These are phyloP conservation scores for Mercenaria mercenaria DNA, from an alignment of 1,140 invertebrate genomes.

Conservation along the genomic window DNA sequence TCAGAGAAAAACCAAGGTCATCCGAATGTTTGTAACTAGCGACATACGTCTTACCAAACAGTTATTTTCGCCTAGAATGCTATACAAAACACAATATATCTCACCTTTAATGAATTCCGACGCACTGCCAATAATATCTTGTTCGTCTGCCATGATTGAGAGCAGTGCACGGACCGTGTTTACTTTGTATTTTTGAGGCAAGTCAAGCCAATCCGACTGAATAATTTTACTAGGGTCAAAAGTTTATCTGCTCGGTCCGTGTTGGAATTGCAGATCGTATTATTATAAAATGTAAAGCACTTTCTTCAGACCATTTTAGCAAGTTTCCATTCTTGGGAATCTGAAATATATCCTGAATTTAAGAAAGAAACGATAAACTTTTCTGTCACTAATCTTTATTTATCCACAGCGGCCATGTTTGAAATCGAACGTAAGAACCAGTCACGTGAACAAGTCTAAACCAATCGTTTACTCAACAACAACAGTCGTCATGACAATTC, in stretches of 20 bases:
- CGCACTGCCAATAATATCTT: slow-evolving; percentile 86
- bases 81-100: background rate
- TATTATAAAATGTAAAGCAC: slow-evolving; percentile 13
- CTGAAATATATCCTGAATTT: slow-evolving; percentile 11
- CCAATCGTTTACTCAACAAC: slow-evolving; percentile 77
- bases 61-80: background rate
- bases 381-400: slow-evolving; percentile 7
- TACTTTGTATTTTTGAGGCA: background rate
- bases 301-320: slow-evolving; percentile 34
- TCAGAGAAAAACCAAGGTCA: slow-evolving; percentile 52
- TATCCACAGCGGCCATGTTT: slow-evolving; percentile 83
- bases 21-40: slow-evolving; percentile 40
- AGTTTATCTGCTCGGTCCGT: slow-evolving; percentile 44
- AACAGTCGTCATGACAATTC: slow-evolving; percentile 83
- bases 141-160: slow-evolving; percentile 82
- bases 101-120: slow-evolving; percentile 86
- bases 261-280: slow-evolving; percentile 40
- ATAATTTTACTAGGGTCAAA: slow-evolving; percentile 21
- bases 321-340: slow-evolving; percentile 39
- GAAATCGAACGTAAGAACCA: slow-evolving; percentile 76
- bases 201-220: slow-evolving; percentile 1
- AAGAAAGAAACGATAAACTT: slow-evolving; percentile 31
- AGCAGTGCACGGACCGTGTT: background rate
- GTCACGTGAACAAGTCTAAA: slow-evolving; percentile 77
- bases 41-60: background rate